phyloP scores from a whole-genome alignment of 2,797 vertebrate species.

The Premnoplex brunnescens region DNA sequence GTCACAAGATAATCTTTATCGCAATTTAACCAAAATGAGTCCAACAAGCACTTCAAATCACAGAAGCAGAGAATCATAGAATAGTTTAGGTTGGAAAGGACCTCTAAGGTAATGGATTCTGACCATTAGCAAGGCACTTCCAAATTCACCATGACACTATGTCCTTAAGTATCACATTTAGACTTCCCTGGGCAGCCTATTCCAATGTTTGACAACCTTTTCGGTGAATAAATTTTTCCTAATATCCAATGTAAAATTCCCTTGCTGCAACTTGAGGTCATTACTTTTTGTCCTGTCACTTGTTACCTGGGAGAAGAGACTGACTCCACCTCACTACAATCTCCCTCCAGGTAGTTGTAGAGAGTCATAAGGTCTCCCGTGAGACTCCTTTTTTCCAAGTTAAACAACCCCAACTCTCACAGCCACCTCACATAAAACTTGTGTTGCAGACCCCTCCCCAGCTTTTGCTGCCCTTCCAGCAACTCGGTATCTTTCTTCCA shows the following conservation, averaged over 20 bases:
- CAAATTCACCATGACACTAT: background rate
- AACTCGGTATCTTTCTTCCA: background rate
- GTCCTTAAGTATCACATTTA: background rate
- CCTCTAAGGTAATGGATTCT: background rate
- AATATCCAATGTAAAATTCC: background rate
- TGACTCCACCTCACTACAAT: accelerated
- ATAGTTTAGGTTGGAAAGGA: background rate
- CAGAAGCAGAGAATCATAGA: background rate
- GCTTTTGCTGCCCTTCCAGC: accelerated
- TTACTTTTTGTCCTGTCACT: background rate
- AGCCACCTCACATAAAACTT: accelerated
- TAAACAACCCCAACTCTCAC: background rate
- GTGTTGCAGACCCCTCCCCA: background rate
- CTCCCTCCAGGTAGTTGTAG: background rate
- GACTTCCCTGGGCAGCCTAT: background rate
- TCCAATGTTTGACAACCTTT: background rate
- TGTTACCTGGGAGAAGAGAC: background rate
- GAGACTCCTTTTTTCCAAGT: background rate
- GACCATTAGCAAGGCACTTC: background rate
- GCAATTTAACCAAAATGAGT: background rate
- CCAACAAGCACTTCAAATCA: background rate
- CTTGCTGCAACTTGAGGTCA: background rate
- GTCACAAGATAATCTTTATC: background rate
- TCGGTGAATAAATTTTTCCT: background rate
- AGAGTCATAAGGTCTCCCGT: too few species aligned